Conservation (phyloP, 2,888 invertebrate genomes). For the Crocallis elinguaria region DNA sequence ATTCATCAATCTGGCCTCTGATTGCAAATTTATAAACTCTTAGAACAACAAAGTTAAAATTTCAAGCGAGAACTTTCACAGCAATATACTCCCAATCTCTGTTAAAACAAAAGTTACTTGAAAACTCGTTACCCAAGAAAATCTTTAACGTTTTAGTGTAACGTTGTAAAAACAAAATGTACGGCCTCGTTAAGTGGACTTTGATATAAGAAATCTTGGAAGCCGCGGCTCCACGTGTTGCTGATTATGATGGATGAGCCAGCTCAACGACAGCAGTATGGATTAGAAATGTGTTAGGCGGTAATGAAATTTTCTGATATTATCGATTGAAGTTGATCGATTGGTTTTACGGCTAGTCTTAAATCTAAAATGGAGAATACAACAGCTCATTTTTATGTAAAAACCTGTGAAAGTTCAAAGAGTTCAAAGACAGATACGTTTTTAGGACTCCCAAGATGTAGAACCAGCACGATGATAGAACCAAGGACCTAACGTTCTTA, state of each 20-base stretch:
- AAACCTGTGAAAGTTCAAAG: too few species aligned
- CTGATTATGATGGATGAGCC: slow-evolving; percentile 37
- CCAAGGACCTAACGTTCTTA: too few species aligned
- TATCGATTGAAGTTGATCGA: slow-evolving; percentile 27
- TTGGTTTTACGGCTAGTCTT: slow-evolving; percentile 6
- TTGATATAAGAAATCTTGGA: slow-evolving; percentile 27
- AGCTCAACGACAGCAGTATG: slow-evolving; percentile 11
- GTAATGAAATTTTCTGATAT: slow-evolving; percentile 24
- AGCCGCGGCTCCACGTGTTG: slow-evolving; percentile 30
- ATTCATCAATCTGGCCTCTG: too few species aligned
- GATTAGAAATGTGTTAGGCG: slow-evolving; percentile 25
- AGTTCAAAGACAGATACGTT: too few species aligned
- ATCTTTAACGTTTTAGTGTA: slow-evolving; percentile 8
- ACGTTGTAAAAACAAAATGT: slow-evolving; percentile 19
- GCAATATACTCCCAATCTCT: neutral
- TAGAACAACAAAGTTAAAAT: too few species aligned
- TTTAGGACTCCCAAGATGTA: too few species aligned
- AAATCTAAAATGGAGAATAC: neutral
- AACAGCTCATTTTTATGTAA: neutral
- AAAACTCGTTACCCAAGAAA: slow-evolving; percentile 6
- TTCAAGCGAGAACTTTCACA: too few species aligned
- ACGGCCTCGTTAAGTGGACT: slow-evolving; percentile 26
- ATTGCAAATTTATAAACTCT: too few species aligned
- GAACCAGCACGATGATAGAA: too few species aligned
- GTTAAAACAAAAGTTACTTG: slow-evolving; percentile 1